Evolutionary conservation across 1,140 invertebrate species (phyloP).

Genomic region (Hyles euphorbiae): DNA sequence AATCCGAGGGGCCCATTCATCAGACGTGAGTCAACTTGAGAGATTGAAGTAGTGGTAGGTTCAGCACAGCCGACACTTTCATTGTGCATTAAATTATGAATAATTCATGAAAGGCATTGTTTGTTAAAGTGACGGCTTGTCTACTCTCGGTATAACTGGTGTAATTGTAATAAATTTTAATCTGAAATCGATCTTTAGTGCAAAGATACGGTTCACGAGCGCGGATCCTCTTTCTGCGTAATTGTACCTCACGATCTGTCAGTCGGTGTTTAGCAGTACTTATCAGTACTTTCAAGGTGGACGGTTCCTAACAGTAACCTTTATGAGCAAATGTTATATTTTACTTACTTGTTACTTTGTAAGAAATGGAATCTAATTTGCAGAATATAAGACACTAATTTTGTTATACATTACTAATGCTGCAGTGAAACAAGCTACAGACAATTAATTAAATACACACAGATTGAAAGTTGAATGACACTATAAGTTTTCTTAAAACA

Average conservation of each 20-base stretch:
- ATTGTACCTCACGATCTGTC: neutral
- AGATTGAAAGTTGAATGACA: constrained; percentile 15
- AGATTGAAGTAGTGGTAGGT: constrained; percentile 6
- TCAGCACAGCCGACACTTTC: constrained; percentile 16
- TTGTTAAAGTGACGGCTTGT: constrained; percentile 21
- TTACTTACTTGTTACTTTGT: no score
- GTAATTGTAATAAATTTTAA: constrained; percentile 9
- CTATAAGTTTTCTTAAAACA: constrained; percentile 3
- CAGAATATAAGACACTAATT: no score
- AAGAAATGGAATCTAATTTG: no score
- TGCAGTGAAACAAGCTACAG: no score
- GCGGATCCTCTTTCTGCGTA: neutral
- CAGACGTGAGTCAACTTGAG: constrained; percentile 11
- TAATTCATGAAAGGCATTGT: constrained; percentile 24
- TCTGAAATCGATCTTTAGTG: neutral
- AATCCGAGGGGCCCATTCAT: constrained; percentile 3
- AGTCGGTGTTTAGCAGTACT: neutral
- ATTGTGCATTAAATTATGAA: constrained; percentile 24
- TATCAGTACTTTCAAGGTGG: neutral
- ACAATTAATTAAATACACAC: neutral
- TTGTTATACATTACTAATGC: no score
- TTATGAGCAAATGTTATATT: no score
- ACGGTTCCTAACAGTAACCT: neutral
- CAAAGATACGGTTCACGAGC: neutral
- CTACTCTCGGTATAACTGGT: constrained; percentile 1